A percentile compares a stretch with the other conserved stretches of the same genome.
Evolutionary conservation across 2,797 vertebrate genomes (phyloP).

Genomic region (Morus bassanus): DNA sequence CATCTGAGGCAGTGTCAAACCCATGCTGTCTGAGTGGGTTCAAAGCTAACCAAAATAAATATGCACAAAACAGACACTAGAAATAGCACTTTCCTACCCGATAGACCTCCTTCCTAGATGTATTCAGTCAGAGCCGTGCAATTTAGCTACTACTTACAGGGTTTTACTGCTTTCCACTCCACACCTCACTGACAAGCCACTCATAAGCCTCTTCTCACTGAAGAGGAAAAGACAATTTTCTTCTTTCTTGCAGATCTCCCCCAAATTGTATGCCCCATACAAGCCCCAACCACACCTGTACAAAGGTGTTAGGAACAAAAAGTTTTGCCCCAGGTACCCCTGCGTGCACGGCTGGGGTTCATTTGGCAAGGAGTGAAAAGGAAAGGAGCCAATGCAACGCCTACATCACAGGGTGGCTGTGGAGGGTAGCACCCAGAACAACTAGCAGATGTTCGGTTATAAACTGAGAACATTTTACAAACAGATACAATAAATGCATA

Average conservation of each 20-base stretch:
- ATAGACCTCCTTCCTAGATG: neutral
- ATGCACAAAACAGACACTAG: neutral
- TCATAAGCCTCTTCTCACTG: neutral
- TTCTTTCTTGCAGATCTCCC: neutral
- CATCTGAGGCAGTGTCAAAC: neutral
- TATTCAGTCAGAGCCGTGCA: neutral
- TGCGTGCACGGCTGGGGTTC: fast-evolving
- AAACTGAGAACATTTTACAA: neutral
- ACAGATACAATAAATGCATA: neutral
- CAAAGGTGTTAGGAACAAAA: neutral
- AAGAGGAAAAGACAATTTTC: neutral
- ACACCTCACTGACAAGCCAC: neutral
- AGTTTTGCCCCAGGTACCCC: neutral
- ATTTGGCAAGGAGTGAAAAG: neutral
- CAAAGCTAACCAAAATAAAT: neutral
- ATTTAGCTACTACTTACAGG: neutral
- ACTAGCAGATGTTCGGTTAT: fast-evolving
- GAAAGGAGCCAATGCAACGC: neutral
- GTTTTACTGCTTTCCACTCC: neutral
- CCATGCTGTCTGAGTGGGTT: neutral
- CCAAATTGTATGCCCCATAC: neutral
- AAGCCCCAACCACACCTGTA: neutral
- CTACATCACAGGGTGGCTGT: no score
- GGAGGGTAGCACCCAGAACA: neutral
- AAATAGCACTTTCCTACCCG: neutral